phyloP scores from a whole-genome alignment of 92 coral and sea anemone genomes.

The Siderastrea siderea region DNA sequence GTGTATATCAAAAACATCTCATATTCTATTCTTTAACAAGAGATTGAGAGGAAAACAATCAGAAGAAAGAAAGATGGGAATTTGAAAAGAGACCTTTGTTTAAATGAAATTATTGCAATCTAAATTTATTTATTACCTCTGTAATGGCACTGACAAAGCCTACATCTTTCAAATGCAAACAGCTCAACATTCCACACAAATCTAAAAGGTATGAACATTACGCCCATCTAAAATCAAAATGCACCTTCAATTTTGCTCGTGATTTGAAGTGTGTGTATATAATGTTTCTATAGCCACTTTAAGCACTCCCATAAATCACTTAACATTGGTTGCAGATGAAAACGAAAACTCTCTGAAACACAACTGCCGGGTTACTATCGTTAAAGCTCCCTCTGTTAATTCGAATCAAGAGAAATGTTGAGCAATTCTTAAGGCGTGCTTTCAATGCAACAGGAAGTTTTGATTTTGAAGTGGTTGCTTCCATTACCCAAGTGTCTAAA shows the following conservation, averaged over 20 bases:
- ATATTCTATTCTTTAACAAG: conserved; percentile 1
- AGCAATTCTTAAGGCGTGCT: conserved; percentile 5
- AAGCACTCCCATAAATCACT: conserved; percentile 32
- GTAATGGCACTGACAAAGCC: conserved; percentile 1
- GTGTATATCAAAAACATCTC: neutral
- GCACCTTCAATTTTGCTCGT: neutral
- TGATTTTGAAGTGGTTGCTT: neutral
- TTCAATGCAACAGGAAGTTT: conserved; percentile 7
- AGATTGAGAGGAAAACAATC: neutral
- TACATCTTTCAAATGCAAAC: neutral
- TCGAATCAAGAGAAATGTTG: neutral
- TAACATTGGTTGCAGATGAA: conserved; percentile 15
- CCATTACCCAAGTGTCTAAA: neutral
- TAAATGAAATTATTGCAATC: conserved; percentile 28
- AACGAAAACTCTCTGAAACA: neutral
- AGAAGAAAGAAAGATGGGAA: neutral
- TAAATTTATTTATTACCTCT: conserved; percentile 14
- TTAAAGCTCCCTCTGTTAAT: neutral
- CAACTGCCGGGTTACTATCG: neutral
- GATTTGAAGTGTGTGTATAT: conserved; percentile 11
- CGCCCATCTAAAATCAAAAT: neutral
- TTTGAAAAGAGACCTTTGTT: conserved; percentile 13
- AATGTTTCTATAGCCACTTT: conserved; percentile 45
- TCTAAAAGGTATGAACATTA: neutral
- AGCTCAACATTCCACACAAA: neutral